These are phyloP conservation scores for Chaetophractus vellerosus DNA, from an alignment of 2,797 vertebrate genomes.

Conservation along the genomic window DNA sequence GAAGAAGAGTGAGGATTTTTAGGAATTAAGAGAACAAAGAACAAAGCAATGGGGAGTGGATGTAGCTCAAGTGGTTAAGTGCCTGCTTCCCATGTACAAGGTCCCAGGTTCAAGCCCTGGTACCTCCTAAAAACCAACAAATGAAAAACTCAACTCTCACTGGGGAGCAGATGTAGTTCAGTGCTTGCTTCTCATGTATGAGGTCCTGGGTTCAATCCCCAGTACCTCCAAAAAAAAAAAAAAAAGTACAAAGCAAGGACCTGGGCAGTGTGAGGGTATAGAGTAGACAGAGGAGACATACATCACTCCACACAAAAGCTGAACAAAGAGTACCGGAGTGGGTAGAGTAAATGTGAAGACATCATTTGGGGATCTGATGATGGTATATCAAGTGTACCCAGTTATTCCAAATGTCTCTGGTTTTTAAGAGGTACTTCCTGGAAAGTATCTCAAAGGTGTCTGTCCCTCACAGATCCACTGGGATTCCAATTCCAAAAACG, in stretches of 20 bases:
- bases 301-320: background rate
- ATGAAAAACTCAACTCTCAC: too few species aligned
- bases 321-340: background rate
- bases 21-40: background rate
- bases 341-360: background rate
- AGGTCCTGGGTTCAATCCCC: too few species aligned
- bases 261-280: background rate
- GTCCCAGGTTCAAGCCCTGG: too few species aligned
- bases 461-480: background rate
- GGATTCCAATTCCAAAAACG: constrained; percentile 13
- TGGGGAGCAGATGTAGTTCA: too few species aligned
- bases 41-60: too few species aligned
- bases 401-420: background rate
- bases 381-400: background rate
- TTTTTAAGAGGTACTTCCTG: constrained; percentile 50
- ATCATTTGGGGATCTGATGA: background rate
- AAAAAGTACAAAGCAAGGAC: background rate
- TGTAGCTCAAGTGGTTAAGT: too few species aligned
- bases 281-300: background rate
- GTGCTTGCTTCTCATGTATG: too few species aligned
- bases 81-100: too few species aligned
- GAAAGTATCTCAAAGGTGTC: constrained; percentile 4
- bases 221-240: too few species aligned
- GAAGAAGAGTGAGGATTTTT: background rate
- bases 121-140: too few species aligned